A percentile compares a stretch with the other conserved stretches of the same genome.
Conservation (phyloP, 2,113 vertebrate species). For the Mellivora capensis region DNA sequence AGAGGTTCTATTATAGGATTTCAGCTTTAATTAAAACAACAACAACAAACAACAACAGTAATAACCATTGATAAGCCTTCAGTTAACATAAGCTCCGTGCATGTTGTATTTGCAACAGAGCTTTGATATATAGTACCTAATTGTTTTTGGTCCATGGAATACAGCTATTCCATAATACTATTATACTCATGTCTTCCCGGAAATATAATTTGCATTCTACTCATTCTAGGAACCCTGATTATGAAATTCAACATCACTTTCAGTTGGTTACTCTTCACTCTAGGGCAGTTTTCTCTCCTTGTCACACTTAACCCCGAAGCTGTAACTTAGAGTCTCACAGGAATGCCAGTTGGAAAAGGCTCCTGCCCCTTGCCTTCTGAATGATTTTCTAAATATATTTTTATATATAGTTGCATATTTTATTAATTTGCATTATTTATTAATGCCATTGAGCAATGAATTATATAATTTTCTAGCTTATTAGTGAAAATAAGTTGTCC, state of each 20-base stretch:
- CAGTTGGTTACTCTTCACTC: constrained; percentile 16
- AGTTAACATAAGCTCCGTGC: background rate
- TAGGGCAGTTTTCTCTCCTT: background rate
- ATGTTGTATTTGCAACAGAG: background rate
- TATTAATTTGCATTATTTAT: constrained; percentile 6
- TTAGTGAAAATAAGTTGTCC: constrained; percentile 49
- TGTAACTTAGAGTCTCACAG: background rate
- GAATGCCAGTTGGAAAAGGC: background rate
- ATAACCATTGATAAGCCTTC: background rate
- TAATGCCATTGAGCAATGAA: constrained; percentile 38
- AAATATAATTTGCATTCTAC: background rate
- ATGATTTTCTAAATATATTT: constrained; percentile 43
- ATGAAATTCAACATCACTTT: background rate
- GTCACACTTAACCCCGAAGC: background rate
- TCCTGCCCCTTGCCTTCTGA: background rate
- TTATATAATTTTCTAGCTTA: constrained; percentile 35
- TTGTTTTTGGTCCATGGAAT: background rate
- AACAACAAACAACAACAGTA: background rate
- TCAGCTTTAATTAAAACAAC: background rate
- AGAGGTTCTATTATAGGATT: background rate
- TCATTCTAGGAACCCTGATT: constrained; percentile 27
- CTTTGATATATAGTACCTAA: background rate
- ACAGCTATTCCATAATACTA: background rate
- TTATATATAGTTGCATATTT: constrained; percentile 1
- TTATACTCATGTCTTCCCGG: background rate